These are phyloP conservation scores for Proisotoma minuta DNA, from an alignment of 2,888 invertebrate genomes.

Conservation along the genomic window DNA sequence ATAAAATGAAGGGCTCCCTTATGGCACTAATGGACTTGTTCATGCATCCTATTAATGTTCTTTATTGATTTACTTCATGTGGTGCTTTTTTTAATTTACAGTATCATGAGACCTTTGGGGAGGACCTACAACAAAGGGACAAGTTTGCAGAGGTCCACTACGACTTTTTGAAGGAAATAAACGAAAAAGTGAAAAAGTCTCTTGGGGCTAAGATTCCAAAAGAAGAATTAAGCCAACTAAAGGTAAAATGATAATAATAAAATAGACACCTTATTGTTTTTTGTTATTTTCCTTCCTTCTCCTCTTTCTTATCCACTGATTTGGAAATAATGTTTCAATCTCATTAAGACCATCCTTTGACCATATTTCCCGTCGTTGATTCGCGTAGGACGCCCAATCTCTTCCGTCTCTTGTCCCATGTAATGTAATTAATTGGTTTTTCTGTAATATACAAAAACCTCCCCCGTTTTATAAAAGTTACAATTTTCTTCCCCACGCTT, in stretches of 20 bases:
- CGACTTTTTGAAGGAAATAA: slow-evolving; percentile 55
- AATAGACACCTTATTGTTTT: too few species aligned
- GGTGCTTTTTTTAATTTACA: slow-evolving; percentile 27
- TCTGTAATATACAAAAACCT: too few species aligned
- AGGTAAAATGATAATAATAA: slow-evolving; percentile 53
- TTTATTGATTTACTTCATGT: background rate
- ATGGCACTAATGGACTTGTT: background rate
- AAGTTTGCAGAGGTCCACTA: slow-evolving; percentile 53
- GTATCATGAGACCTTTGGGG: slow-evolving; percentile 45
- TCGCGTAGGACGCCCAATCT: slow-evolving; percentile 1
- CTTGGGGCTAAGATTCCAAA: slow-evolving; percentile 33
- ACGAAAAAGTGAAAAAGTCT: slow-evolving; percentile 54
- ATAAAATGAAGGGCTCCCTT: background rate
- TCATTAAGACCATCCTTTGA: slow-evolving; percentile 1
- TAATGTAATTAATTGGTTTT: background rate
- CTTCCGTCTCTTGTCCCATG: background rate
- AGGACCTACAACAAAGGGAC: slow-evolving; percentile 48
- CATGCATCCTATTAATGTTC: background rate
- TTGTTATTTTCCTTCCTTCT: background rate
- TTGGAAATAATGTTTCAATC: background rate
- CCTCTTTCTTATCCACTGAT: background rate
- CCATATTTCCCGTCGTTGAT: slow-evolving; percentile 10
- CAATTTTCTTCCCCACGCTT: too few species aligned
- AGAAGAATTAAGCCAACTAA: slow-evolving; percentile 50
- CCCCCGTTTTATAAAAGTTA: too few species aligned